Conservation (phyloP, 2,888 invertebrate species). For the Lasius platythorax region DNA sequence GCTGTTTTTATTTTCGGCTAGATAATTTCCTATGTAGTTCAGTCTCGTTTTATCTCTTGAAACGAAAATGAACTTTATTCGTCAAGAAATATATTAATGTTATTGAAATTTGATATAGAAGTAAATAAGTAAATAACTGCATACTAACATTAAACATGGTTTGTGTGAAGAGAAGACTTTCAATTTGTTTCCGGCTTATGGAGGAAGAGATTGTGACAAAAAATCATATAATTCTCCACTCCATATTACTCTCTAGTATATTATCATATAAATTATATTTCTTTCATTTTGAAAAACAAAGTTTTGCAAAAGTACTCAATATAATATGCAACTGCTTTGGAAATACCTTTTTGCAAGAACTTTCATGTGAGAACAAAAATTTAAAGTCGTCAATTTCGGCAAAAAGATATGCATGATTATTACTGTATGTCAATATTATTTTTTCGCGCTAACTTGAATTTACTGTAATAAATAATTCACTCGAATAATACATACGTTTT, state of each 20-base stretch:
- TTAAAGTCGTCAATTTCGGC: not conserved
- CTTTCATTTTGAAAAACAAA: not conserved
- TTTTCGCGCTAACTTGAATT: not conserved
- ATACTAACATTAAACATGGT: not conserved
- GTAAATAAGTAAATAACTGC: slow-evolving; percentile 5
- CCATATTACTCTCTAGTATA: not conserved
- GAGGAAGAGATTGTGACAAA: not conserved
- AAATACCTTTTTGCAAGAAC: not conserved
- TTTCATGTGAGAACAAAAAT: not conserved
- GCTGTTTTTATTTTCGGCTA: slow-evolving; percentile 5
- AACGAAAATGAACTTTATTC: not conserved
- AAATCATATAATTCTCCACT: not conserved
- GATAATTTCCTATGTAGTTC: slow-evolving; percentile 10
- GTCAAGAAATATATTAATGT: not conserved
- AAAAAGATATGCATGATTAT: not conserved
- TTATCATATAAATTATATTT: slow-evolving; percentile 29
- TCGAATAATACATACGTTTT: not conserved
- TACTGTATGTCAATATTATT: not conserved
- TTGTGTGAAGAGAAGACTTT: not conserved
- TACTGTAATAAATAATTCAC: not conserved
- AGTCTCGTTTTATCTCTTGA: not conserved
- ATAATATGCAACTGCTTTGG: not conserved
- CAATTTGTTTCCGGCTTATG: not conserved
- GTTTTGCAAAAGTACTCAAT: not conserved
- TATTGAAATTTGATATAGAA: slow-evolving; percentile 24